Base-by-base conservation (phyloP, 2,113 vertebrate species). In the Thryonomys swinderianus region DNA sequence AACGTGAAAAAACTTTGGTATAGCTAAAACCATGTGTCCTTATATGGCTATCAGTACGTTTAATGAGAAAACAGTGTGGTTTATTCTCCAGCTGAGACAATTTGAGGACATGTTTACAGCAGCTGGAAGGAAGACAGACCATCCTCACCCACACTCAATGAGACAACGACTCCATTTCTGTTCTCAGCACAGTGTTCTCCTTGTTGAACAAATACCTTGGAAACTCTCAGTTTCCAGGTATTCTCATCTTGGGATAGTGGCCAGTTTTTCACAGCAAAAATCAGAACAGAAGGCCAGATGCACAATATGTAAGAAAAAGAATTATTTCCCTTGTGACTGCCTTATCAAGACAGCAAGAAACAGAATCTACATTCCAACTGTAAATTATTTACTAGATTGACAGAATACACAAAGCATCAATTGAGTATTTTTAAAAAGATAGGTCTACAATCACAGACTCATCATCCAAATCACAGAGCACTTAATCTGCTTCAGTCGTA, bases 161-260 rank as follows among this genome's bases (percentile, higher is more conserved):
- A 66, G 55, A 66, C 2, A 61, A 69, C 45, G 84, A n/a, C 51
- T 81, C 73, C 34, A 74, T 17, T 48, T 62, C 51, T 66, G 45
- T 69, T 69, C 92, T 95, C 83, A 84, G 90, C 62, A 94, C 51
- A 91, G 86, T 89, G 3, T 57, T 18, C 45, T 73, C 23, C 67
- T 71, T 96, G 90, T 85, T 97, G 73, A 90, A 96, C 81, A 94
- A 94, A 90, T 23, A 45, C 51, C 66, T 76, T 97, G 92, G 86
- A 90, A 81, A 80, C 73, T 20, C 0, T 32, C 95, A 90, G 64
- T 85, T 92, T 88, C 64, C 87, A 97, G 71, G 71, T 90, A 74
- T 82, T 59, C 34, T 87, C 64, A 45, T 78, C 10, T 78, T 90
- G 40, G 84, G 84, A 91, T 30, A 57, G 59, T 85, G 12, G 87